Evolutionary conservation across 2,888 invertebrate species (phyloP).

Genomic region (Cheilosia vernalis): DNA sequence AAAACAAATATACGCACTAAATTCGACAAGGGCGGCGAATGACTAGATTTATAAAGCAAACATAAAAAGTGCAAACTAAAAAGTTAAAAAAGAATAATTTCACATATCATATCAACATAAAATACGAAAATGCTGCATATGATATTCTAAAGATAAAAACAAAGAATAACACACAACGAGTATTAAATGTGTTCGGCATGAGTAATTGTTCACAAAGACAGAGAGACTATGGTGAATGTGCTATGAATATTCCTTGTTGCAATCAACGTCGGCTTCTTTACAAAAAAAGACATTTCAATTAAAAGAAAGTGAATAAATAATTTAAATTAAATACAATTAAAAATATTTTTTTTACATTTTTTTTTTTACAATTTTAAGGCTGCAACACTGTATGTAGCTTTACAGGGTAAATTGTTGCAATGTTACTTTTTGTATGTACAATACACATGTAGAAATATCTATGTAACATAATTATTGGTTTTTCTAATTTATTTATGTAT

Average conservation of each 20-base stretch:
- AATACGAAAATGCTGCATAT: slow-evolving; percentile 67
- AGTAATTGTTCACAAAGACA: neutral
- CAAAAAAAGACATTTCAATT: slow-evolving; percentile 61
- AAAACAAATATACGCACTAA: slow-evolving; percentile 59
- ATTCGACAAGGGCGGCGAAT: slow-evolving; percentile 52
- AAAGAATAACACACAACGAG: slow-evolving; percentile 41
- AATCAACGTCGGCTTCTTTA: slow-evolving; percentile 32
- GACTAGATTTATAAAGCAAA: slow-evolving; percentile 66
- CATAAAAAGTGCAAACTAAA: slow-evolving; percentile 9
- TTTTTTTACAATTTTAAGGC: slow-evolving; percentile 53
- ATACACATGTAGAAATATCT: slow-evolving; percentile 35
- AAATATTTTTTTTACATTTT: slow-evolving; percentile 42
- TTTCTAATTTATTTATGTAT: slow-evolving; percentile 50
- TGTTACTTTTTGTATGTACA: slow-evolving; percentile 47
- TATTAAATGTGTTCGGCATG: slow-evolving; percentile 44
- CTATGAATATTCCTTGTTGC: neutral
- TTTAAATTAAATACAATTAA: slow-evolving; percentile 71
- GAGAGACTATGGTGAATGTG: neutral
- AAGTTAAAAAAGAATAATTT: slow-evolving; percentile 52
- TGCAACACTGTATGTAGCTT: slow-evolving; percentile 60
- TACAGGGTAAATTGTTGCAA: slow-evolving; percentile 43
- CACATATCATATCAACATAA: slow-evolving; percentile 70
- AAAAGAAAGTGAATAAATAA: slow-evolving; percentile 65
- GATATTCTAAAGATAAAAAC: slow-evolving; percentile 60
- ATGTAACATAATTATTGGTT: slow-evolving; percentile 36